phyloP scores from a whole-genome alignment of 1,140 invertebrate species.

The Homalodisca vitripennis region DNA sequence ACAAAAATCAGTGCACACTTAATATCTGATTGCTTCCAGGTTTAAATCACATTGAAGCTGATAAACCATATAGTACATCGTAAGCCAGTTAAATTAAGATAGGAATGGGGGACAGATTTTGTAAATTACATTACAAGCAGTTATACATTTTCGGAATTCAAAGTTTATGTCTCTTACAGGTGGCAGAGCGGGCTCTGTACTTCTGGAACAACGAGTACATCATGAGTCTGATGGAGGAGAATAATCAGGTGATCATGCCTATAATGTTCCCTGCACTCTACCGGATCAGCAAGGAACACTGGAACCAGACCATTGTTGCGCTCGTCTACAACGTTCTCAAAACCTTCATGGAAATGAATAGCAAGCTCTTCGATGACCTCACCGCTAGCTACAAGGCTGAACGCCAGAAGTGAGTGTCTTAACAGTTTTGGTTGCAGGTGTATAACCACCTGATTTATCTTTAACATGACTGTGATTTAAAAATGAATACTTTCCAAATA shows the following conservation, averaged over 20 bases:
- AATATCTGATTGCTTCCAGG: no score
- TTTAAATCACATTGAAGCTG: no score
- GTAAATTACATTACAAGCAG: no score
- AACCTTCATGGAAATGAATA: slow-evolving; percentile 99
- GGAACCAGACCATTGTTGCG: slow-evolving; percentile 99
- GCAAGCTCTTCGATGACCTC: slow-evolving; percentile 97
- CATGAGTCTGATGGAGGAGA: slow-evolving; percentile 92
- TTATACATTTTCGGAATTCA: not conserved
- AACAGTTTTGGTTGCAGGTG: no score
- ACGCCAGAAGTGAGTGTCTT: slow-evolving; percentile 92
- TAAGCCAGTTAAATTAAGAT: not conserved
- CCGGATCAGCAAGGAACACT: slow-evolving; percentile 98
- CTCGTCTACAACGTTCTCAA: slow-evolving; percentile 99
- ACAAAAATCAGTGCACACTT: no score
- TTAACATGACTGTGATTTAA: not conserved
- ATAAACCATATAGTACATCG: no score
- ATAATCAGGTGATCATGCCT: slow-evolving; percentile 87
- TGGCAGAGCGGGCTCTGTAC: slow-evolving; percentile 92
- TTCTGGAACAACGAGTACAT: slow-evolving; percentile 98
- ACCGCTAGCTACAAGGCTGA: slow-evolving; percentile 98
- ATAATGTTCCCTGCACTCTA: slow-evolving; percentile 97
- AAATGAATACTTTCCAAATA: not conserved
- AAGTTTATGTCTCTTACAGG: slow-evolving; percentile 57
- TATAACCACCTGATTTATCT: no score
- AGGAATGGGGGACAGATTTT: not conserved